Percentiles rank a stretch among this genome's conserved stretches.
Evolutionary conservation across 2,888 invertebrate genomes (phyloP).

Genomic region (Copidosoma aretas): DNA sequence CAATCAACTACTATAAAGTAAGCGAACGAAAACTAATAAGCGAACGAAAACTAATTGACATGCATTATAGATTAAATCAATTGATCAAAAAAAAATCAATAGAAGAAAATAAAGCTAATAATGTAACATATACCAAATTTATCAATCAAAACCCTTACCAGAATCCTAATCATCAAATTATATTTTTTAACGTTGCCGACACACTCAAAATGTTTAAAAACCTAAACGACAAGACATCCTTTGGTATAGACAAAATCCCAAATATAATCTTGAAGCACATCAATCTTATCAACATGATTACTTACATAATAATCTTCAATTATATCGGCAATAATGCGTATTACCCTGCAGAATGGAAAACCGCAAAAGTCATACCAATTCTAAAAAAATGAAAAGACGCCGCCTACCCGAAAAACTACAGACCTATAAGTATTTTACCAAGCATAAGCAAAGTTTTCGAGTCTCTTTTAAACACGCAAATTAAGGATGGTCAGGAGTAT

Average conservation of each 20-base stretch:
- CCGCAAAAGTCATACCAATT: conserved; percentile 43
- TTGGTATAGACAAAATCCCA: conserved; percentile 34
- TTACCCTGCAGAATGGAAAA: conserved; percentile 47
- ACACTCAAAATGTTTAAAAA: no score
- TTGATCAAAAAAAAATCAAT: no score
- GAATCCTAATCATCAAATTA: no score
- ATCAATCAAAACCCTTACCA: no score
- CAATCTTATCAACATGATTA: neutral
- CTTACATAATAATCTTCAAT: conserved; percentile 37
- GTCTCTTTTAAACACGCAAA: conserved; percentile 29
- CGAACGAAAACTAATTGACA: no score
- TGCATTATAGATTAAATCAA: no score
- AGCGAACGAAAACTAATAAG: no score
- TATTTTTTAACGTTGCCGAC: no score
- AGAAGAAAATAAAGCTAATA: no score
- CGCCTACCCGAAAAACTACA: conserved; percentile 36
- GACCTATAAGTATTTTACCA: conserved; percentile 44
- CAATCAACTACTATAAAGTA: no score
- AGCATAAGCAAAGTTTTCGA: conserved; percentile 46
- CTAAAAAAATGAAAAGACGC: conserved; percentile 32
- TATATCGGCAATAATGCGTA: conserved; percentile 44
- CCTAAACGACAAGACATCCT: conserved; percentile 38
- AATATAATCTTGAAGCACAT: conserved; percentile 35
- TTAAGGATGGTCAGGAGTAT: no score
- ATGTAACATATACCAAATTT: no score